phyloP scores from a whole-genome alignment of 2,797 vertebrate species.

The Acipenser transmontanus region DNA sequence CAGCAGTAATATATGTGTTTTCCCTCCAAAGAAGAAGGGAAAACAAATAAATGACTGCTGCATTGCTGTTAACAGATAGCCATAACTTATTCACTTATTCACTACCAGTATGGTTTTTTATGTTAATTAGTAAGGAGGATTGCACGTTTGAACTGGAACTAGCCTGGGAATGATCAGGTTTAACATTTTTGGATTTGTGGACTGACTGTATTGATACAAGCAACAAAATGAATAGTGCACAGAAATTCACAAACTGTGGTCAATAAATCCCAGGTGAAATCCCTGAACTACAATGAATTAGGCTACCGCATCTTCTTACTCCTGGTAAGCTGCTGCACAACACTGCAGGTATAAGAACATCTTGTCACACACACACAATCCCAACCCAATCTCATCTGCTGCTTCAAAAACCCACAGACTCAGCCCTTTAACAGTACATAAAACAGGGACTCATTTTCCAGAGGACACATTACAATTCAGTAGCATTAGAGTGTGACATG shows the following conservation, averaged over 20 bases:
- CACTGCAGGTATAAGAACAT: too few relatives aligned
- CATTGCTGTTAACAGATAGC: background rate
- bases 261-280: too few relatives aligned
- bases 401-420: too few relatives aligned
- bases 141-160: background rate
- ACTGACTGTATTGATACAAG: background rate
- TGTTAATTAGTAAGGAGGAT: background rate
- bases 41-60: background rate
- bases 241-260: background rate
- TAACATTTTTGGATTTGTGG: background rate
- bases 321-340: too few relatives aligned
- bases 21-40: background rate
- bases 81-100: background rate
- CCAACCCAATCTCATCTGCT: too few relatives aligned
- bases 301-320: too few relatives aligned
- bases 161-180: background rate
- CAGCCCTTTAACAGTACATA: too few relatives aligned
- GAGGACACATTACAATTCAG: too few relatives aligned
- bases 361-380: too few relatives aligned
- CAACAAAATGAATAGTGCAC: constrained; percentile 3
- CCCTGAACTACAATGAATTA: too few relatives aligned
- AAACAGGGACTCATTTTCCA: too few relatives aligned
- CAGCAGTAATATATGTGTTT: background rate
- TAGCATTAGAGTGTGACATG: too few relatives aligned
- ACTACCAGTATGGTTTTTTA: background rate